Evolutionary conservation across 2,888 invertebrate genomes (phyloP).

Genomic region (Escarpia spicata): DNA sequence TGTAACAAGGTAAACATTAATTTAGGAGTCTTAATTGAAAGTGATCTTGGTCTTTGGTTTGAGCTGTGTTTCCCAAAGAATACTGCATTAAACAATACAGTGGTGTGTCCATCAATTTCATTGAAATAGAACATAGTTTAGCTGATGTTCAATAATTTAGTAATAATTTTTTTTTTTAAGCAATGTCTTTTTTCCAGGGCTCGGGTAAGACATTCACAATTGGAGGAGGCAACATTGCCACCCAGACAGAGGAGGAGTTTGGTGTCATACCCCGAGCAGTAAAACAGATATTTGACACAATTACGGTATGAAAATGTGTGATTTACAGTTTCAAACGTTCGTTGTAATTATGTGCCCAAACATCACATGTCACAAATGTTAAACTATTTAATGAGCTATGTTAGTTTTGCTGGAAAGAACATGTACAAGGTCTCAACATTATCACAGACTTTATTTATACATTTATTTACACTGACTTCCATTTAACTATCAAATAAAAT

Average conservation of each 20-base stretch:
- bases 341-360: background rate
- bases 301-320: constrained; percentile 50
- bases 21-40: no score
- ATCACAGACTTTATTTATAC: no score
- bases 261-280: constrained; percentile 91
- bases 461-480: no score
- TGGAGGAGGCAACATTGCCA: constrained; percentile 71
- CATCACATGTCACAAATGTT: no score
- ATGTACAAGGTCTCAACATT: background rate
- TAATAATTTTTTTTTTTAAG: no score
- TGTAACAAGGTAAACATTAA: no score
- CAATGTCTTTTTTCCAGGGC: constrained; percentile 68
- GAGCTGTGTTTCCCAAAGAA: no score
- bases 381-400: background rate
- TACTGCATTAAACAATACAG: no score
- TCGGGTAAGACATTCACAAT: constrained; percentile 95
- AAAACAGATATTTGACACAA: constrained; percentile 75
- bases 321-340: background rate
- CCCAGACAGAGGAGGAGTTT: constrained; percentile 65
- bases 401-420: background rate
- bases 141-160: background rate
- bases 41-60: no score
- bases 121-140: background rate
- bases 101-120: no score
- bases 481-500: no score